Base-by-base conservation (phyloP, 2,797 vertebrate species). In the Acestrorhynchus altus region DNA sequence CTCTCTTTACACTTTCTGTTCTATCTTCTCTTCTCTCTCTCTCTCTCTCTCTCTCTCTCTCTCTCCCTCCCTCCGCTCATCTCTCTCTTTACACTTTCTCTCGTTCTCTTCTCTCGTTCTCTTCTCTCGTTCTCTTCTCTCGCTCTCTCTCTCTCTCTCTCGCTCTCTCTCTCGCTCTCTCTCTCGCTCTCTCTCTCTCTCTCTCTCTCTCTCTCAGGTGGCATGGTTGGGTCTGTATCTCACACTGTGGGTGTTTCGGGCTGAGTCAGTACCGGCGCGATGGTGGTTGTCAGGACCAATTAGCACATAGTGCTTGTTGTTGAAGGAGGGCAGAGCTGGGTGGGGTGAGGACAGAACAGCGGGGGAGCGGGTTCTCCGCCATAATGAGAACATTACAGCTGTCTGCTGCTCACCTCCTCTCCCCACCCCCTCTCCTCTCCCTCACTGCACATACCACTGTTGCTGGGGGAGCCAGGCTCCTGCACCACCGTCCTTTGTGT, bases 301-400 rank as follows among this genome's bases (percentile, higher is more conserved):
- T 47, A 26, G 47, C 1, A 4, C 6, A 6, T 18, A 39, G 47
- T 8, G 56, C 56, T 26, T 76, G 68, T 49, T 46, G 22, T 24
- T 24, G 18, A 40, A 28, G 26, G 13, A 57, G 20, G 40, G 57
- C 11, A 26, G 60, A 57, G 26, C 22, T 16, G 40, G 31, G 67
- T 76, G 26, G 39, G 35, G 56, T 44, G 18, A 52, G 20, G 59
- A 46, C 63, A 13, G 64, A 49, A 59, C 13, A 24, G 40, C 35
- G 60, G 69, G 59, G 78, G 56, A 61, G 54, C 31, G 52, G 44
- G 31, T 31, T 75, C 20, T 44, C 59, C 66, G 39, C 24, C 67
- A 78, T 81, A 76, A 78, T 78, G 72, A 81, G 76, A 46, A 61
- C 35, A 35, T 71, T 81, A 76, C 69, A 76, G 78, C 76, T 81